These are phyloP conservation scores for Scophthalmus maximus DNA, from an alignment of 2,113 vertebrate genomes.

Conservation along the genomic window DNA sequence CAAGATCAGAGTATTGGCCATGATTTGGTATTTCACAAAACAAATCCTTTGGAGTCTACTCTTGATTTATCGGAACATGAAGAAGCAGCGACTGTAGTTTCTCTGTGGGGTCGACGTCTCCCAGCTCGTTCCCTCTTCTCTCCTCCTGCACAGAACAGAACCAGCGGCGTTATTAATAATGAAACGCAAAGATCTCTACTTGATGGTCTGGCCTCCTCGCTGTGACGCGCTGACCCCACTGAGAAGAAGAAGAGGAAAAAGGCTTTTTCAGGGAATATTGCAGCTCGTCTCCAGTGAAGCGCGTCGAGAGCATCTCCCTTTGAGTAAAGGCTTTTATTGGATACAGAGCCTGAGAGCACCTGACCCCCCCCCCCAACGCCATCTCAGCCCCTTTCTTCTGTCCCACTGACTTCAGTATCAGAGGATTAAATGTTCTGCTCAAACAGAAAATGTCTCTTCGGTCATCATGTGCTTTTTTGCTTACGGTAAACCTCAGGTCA, in stretches of 20 bases:
- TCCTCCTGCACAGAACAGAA: constrained; percentile 9
- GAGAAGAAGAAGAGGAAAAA: constrained; percentile 62
- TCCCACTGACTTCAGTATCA: not conserved
- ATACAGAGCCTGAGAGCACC: constrained; percentile 29
- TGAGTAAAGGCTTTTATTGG: constrained; percentile 64
- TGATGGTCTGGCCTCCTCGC: constrained; percentile 48
- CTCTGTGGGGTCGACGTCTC: not conserved
- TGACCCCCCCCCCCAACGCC: too few species aligned
- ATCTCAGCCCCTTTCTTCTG: not conserved
- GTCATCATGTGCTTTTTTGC: too few species aligned
- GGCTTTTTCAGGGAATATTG: constrained; percentile 59
- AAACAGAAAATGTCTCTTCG: too few species aligned
- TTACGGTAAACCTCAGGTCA: too few species aligned
- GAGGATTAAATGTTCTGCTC: too few species aligned
- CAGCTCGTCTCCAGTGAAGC: constrained; percentile 71
- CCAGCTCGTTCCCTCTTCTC: not conserved
- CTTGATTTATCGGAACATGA: too few species aligned
- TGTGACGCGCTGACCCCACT: constrained; percentile 59
- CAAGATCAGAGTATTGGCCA: too few species aligned
- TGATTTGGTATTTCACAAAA: too few species aligned
- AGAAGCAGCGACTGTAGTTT: not conserved
- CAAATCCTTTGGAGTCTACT: too few species aligned
- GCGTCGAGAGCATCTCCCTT: constrained; percentile 54
- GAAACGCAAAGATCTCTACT: constrained; percentile 61
- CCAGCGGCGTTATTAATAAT: constrained; percentile 72